Percentiles rank a stretch among this genome's conserved stretches.
These are phyloP conservation scores for Sylvicola cinctus DNA, from an alignment of 2,888 invertebrate genomes.

Conservation along the genomic window DNA sequence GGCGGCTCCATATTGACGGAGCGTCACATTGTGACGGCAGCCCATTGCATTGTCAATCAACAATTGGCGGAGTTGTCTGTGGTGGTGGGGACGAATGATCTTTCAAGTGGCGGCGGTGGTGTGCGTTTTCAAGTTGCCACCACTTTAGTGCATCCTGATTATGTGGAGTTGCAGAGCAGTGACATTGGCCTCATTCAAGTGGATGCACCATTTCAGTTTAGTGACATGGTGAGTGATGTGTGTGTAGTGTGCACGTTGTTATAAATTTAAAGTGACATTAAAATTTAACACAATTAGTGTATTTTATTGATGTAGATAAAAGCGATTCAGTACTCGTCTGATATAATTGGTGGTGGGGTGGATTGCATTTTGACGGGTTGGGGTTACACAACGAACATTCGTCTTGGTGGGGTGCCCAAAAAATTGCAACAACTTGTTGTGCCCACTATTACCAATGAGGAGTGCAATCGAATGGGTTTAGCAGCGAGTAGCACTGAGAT, in stretches of 20 bases:
- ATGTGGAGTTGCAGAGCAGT: conserved; percentile 17
- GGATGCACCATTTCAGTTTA: conserved; percentile 15
- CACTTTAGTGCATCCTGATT: conserved; percentile 19
- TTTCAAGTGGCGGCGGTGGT: conserved; percentile 6
- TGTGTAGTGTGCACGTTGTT: not conserved
- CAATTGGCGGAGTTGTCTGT: conserved; percentile 14
- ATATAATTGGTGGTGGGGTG: conserved; percentile 1
- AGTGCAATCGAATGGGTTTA: conserved; percentile 15
- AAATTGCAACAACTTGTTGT: conserved; percentile 17
- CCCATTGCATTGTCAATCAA: conserved; percentile 21
- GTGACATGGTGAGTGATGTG: conserved; percentile 6
- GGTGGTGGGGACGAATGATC: conserved; percentile 8
- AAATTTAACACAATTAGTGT: conserved; percentile 10
- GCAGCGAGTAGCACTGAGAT: conserved; percentile 18
- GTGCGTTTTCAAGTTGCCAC: conserved; percentile 15
- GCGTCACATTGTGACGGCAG: conserved; percentile 21
- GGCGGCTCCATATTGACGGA: conserved; percentile 21
- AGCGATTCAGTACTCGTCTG: conserved; percentile 2
- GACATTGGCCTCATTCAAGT: conserved; percentile 21
- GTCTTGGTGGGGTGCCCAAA: conserved; percentile 13
- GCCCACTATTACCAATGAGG: conserved; percentile 17
- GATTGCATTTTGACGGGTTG: conserved; percentile 13
- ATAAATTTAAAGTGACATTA: conserved; percentile 2
- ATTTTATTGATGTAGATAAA: not conserved
- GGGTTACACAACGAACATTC: conserved; percentile 20